Conservation (phyloP, 2,797 vertebrate species). For the Arnoldichthys spilopterus region DNA sequence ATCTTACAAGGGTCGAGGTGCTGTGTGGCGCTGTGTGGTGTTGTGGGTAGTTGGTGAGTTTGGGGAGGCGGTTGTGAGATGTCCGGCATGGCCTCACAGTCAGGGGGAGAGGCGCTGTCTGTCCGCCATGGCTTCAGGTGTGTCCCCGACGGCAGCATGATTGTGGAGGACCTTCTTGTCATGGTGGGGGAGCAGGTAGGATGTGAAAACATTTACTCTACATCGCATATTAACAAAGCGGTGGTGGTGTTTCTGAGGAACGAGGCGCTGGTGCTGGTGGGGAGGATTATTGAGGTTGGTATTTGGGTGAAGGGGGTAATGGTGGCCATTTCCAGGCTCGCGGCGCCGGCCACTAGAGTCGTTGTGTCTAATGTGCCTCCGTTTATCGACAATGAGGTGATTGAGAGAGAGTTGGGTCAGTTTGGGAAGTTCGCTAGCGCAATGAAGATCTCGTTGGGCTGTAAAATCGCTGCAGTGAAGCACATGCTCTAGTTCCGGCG, state of each 20-base stretch:
- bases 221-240: constrained; percentile 29
- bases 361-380: not conserved
- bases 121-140: constrained; percentile 7
- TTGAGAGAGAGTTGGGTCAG: not conserved
- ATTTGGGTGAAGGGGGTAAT: not conserved
- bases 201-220: not conserved
- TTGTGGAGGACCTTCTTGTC: constrained; percentile 15
- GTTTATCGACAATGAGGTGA: not conserved
- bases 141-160: not conserved
- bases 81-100: not conserved
- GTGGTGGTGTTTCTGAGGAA: constrained; percentile 17
- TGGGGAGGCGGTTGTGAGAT: too few relatives aligned
- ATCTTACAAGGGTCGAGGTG: too few relatives aligned
- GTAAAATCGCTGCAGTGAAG: not conserved
- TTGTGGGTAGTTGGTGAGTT: too few relatives aligned
- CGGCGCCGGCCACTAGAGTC: not conserved
- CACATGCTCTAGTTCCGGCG: not conserved
- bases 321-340: not conserved
- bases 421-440: not conserved
- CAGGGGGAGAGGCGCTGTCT: not conserved
- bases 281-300: not conserved
- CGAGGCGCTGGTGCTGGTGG: not conserved
- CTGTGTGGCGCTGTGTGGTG: too few relatives aligned
- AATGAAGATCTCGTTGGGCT: not conserved
- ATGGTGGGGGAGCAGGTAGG: constrained; percentile 21